Base-by-base conservation (phyloP, 2,797 vertebrate species). In the Anableps anableps region DNA sequence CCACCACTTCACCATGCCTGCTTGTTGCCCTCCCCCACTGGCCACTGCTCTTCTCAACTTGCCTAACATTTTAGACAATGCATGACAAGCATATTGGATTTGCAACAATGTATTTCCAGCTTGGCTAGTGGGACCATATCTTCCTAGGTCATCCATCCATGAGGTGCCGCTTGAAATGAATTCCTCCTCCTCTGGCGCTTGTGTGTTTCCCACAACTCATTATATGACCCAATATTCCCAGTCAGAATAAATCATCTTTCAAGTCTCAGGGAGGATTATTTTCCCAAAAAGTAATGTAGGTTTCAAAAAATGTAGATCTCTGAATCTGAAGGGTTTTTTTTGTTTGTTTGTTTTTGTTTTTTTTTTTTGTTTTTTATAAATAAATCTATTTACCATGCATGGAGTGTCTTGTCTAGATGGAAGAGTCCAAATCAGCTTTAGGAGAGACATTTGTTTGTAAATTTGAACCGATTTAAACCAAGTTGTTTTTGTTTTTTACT, bases 91-190 rank as follows among this genome's bases (percentile, higher is more conserved):
- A 82, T 74, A 90, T 84, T 88, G 86, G 86, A 90, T 89, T 88
- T 86, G 77, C 82, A 84, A 82, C 74, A 88, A 64, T 76, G 78
- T 72, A 79, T 87, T 86, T 87, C 48, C 80, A 17, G 87, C 79
- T 19, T 26, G 19, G 0, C 78, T 80, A 77, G 17, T 45, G 85
- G 88, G 87, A 85, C 77, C 60, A 7, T 58, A 72, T 76, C 75
- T 72, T 84, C 80, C 87, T 72, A 26, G 74, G 76, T 85, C 86
- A 85, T 85, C 78, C 88, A 91, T 91, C 88, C 84, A 82, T 84
- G 70, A 85, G 77, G 76, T 74, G 58, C 78, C 53, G 74, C 81
- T 83, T 85, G 79, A 77, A 36, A 76, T 82, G 79, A 75, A 85
- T 80, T 76, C 83, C 47, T 47, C 38, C 72, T 87, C 84, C 79